Conservation (phyloP, 2,888 invertebrate genomes). For the Callosobruchus maculatus region DNA sequence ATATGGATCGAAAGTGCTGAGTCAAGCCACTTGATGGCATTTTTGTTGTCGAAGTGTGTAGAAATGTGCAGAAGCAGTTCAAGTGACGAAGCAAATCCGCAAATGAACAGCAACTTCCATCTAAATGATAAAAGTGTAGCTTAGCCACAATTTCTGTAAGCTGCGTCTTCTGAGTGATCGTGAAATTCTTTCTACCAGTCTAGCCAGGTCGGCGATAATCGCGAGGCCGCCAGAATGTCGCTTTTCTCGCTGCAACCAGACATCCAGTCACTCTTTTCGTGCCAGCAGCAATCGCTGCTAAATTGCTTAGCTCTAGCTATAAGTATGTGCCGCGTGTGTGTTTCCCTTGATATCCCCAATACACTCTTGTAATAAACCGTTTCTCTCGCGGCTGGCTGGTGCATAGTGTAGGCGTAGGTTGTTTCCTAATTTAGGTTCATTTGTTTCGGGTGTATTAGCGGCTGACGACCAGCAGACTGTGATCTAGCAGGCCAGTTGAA, state of each 20-base stretch:
- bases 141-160: neutral
- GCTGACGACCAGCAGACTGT: neutral
- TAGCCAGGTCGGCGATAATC: neutral
- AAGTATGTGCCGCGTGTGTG: neutral
- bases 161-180: neutral
- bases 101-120: neutral
- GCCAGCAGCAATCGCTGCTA: neutral
- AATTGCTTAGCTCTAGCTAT: neutral
- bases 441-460: neutral
- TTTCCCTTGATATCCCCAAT: neutral
- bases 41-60: no score
- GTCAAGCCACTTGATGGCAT: no score
- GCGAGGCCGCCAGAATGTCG: neutral
- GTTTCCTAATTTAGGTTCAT: neutral
- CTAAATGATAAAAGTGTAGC: neutral
- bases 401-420: neutral
- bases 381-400: neutral
- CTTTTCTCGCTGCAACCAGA: neutral
- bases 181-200: neutral
- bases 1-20: no score
- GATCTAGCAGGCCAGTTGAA: neutral
- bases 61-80: no score
- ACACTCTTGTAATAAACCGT: neutral
- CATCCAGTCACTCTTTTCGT: neutral
- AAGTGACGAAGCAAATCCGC: neutral